Evolutionary conservation across 1,140 invertebrate genomes (phyloP).

Genomic region (Lysiphlebus fabarum): DNA sequence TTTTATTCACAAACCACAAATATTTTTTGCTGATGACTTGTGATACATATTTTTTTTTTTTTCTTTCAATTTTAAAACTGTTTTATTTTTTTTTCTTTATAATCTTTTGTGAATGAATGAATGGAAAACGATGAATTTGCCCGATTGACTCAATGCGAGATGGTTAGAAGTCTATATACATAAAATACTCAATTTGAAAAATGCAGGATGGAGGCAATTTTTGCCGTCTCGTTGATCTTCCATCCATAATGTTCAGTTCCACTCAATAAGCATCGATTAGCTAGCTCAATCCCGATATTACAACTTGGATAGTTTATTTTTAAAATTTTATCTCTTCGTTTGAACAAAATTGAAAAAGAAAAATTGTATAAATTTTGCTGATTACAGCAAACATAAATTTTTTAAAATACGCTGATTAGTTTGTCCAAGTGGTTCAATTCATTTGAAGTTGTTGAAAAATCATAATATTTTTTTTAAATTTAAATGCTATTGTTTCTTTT

Average conservation of each 20-base stretch:
- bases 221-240: conserved; percentile 17
- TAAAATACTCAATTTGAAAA: conserved; percentile 1
- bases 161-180: conserved; percentile 9
- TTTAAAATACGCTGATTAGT: no score
- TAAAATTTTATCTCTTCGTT: no score
- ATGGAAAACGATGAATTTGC: conserved; percentile 13
- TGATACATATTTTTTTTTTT: neutral
- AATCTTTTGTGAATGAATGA: conserved; percentile 3
- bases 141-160: conserved; percentile 16
- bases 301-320: no score
- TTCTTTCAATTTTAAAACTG: neutral
- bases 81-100: conserved; percentile 1
- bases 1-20: no score
- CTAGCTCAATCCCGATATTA: conserved; percentile 4
- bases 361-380: no score
- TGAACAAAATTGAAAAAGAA: no score
- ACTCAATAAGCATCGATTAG: conserved; percentile 23
- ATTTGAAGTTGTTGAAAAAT: no score
- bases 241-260: conserved; percentile 17
- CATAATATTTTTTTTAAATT: no score
- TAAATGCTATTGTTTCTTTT: no score
- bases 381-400: no score
- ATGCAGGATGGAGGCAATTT: conserved; percentile 20
- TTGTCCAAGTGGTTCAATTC: no score
- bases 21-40: no score